Evolutionary conservation across 2,113 vertebrate species (phyloP).

Genomic region (Nannospalax galili): DNA sequence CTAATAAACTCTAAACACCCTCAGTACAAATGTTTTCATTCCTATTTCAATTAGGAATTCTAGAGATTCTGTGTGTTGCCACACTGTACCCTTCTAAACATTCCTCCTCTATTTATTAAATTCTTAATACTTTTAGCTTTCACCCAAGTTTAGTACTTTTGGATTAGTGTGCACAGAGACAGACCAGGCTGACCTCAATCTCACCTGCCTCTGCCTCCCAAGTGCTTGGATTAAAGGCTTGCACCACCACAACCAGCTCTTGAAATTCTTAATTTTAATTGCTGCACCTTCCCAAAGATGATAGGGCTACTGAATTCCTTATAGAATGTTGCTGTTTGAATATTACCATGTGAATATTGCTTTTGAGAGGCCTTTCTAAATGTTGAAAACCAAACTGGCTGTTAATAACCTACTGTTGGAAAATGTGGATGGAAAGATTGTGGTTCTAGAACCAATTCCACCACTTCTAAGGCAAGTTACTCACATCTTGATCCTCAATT

Average conservation of each 20-base stretch:
- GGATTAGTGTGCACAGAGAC: background rate
- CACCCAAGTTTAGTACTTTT: background rate
- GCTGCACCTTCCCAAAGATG: background rate
- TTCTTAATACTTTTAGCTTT: background rate
- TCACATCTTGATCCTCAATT: background rate
- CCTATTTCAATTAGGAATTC: background rate
- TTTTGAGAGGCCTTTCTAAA: background rate
- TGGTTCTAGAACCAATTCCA: background rate
- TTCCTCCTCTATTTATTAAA: background rate
- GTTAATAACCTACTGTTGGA: background rate
- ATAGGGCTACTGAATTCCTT: background rate
- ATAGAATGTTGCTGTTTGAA: background rate
- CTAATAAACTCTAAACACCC: background rate
- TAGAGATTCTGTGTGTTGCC: background rate
- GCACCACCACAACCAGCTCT: too few species aligned
- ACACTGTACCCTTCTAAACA: background rate
- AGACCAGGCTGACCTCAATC: background rate
- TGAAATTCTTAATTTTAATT: background rate
- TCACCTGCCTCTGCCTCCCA: background rate
- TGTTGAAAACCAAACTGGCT: background rate
- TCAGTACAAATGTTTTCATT: background rate
- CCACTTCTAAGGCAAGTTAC: background rate
- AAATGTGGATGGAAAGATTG: background rate
- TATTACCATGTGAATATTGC: background rate
- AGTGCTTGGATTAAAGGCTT: background rate